Evolutionary conservation across 2,888 invertebrate species (phyloP).

Genomic region (Formica aserva): DNA sequence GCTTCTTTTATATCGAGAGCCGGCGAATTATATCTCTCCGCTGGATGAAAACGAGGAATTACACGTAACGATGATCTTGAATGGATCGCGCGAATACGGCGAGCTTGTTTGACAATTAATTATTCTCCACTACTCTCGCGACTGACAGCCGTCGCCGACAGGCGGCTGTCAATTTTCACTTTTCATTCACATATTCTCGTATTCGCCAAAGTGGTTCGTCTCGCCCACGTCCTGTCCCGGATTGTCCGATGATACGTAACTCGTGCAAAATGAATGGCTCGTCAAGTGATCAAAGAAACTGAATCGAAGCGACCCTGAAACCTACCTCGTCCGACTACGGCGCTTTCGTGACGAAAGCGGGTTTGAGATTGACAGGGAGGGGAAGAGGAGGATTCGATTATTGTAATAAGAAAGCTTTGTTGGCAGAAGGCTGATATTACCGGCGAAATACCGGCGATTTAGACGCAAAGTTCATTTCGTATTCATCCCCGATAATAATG

Average conservation of each 20-base stretch:
- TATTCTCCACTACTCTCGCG: neutral
- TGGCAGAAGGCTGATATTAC: slow-evolving; percentile 15
- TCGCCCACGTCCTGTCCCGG: slow-evolving; percentile 9
- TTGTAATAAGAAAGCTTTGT: slow-evolving; percentile 31
- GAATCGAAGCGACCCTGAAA: slow-evolving; percentile 25
- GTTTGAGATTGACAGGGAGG: slow-evolving; percentile 13
- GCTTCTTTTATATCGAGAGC: neutral
- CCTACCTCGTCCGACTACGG: neutral
- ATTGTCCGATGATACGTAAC: slow-evolving; percentile 24
- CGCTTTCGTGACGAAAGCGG: slow-evolving; percentile 30
- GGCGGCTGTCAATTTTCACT: slow-evolving; percentile 40
- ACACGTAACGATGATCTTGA: slow-evolving; percentile 24
- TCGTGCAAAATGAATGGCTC: slow-evolving; percentile 39
- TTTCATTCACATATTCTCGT: slow-evolving; percentile 28
- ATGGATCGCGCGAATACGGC: neutral
- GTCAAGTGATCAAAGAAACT: slow-evolving; percentile 25
- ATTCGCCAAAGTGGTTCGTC: neutral
- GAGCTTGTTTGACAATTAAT: slow-evolving; percentile 27
- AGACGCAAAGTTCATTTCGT: slow-evolving; percentile 9
- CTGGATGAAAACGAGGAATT: slow-evolving; percentile 29
- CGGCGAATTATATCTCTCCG: neutral
- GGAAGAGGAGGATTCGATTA: slow-evolving; percentile 21
- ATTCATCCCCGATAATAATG: slow-evolving; percentile 17
- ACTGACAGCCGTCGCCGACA: slow-evolving; percentile 11
- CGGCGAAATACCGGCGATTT: neutral